Base-by-base conservation (phyloP, 2,888 invertebrate genomes). In the Tipula helvola region DNA sequence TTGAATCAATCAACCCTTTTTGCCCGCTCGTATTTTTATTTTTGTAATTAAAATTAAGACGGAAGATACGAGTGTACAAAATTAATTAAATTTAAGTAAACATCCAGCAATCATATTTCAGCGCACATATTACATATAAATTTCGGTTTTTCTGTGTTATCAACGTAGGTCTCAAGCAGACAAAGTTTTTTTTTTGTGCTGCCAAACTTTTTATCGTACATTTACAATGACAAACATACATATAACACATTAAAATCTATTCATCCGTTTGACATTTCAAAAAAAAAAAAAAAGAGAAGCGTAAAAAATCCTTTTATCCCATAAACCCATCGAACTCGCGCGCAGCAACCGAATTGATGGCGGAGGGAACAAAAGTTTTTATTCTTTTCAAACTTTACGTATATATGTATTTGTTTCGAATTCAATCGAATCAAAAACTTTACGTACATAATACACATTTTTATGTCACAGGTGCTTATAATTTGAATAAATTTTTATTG, bases 1-100 rank as follows among this genome's bases (percentile, higher is more conserved):
- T 84, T 84, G 84, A 84, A 84, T 84, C 84, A 84, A 84, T 84
- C 84, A 84, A 84, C 84, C 84, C 84, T 84, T 84, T 84, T 84
- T 10, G 3, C 3, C 28, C 71, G 28, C 28, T 71, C 71, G 71
- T 71, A 71, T 71, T 71, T 71, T 71, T 71, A 71, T 28, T 28
- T 28, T 28, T 28, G 28, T 71, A 71, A 71, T 71, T 71, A 71
- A 71, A 71, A 71, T 71, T 71, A 71, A 71, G 71, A 71, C 71
- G 71, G 28, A 52, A 16, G 52, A 8, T 16, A 52, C 16, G 52
- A 52, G 52, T 52, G 16, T 16, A 16, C 16, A 7, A 57, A 16
- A 57, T 57, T 71, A 71, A 71, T 71, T 71, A 71, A 71, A 71
- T 71, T 71, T 71, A 28, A 71, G 71, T 71, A 28, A 8, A 28